Evolutionary conservation across 2,888 invertebrate genomes (phyloP).

Genomic region (Amiota minor): DNA sequence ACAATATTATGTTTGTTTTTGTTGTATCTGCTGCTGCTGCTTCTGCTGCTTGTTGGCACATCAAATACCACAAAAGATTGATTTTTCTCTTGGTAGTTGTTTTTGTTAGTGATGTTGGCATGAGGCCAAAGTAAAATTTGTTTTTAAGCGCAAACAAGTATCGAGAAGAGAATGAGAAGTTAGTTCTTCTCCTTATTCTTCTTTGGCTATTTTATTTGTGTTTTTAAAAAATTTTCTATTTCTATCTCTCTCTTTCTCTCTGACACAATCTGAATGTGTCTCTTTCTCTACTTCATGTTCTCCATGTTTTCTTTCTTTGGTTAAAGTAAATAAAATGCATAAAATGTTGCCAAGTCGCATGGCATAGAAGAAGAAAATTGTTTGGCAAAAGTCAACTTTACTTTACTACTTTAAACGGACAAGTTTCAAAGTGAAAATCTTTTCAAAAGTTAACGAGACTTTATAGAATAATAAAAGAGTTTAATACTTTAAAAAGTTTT

Average conservation of each 20-base stretch:
- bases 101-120: conserved; percentile 46
- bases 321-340: background rate
- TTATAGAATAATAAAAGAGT: background rate
- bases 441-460: conserved; percentile 2
- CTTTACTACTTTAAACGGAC: conserved; percentile 8
- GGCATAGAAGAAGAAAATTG: background rate
- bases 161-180: conserved; percentile 6
- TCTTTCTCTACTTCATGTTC: background rate
- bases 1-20: conserved; percentile 12
- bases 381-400: background rate
- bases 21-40: conserved; percentile 17
- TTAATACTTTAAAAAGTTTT: conserved; percentile 5
- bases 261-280: background rate
- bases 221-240: conserved; percentile 10
- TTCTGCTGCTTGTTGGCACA: conserved; percentile 32
- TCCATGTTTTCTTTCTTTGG: background rate
- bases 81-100: conserved; percentile 45
- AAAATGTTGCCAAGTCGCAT: conserved; percentile 4
- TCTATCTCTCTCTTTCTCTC: background rate
- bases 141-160: conserved; percentile 55
- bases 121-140: conserved; percentile 61
- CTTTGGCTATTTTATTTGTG: conserved; percentile 13
- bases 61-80: conserved; percentile 63
- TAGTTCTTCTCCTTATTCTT: conserved; percentile 10
- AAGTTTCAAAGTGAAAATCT: conserved; percentile 5